Conservation (phyloP, 1,140 invertebrate species). For the Augochlora pura region DNA sequence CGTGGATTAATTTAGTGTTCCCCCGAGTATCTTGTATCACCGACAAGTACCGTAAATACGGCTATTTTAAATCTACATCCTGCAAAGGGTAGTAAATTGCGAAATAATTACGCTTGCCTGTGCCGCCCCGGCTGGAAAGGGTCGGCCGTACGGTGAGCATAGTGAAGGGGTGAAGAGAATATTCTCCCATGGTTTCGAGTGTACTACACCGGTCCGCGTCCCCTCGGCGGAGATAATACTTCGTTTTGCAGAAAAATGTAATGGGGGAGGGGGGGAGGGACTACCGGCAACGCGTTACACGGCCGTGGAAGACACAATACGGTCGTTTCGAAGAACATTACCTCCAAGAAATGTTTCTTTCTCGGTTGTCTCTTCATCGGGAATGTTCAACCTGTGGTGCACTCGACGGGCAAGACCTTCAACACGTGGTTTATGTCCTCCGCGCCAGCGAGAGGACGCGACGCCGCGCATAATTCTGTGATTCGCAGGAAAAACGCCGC, state of each 20-base stretch:
- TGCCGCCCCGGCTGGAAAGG: slow-evolving; percentile 59
- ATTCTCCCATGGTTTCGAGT: slow-evolving; percentile 68
- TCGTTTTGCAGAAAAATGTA: slow-evolving; percentile 40
- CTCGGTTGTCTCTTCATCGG: slow-evolving; percentile 1
- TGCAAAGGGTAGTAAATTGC: slow-evolving; percentile 73
- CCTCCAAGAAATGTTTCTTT: slow-evolving; percentile 37
- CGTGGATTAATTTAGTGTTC: slow-evolving; percentile 57
- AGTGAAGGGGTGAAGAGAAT: slow-evolving; percentile 66
- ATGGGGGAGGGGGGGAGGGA: no score
- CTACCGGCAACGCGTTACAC: slow-evolving; percentile 50
- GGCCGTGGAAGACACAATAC: slow-evolving; percentile 33
- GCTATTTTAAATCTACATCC: slow-evolving; percentile 75
- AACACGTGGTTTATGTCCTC: no score
- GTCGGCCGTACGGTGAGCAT: slow-evolving; percentile 65
- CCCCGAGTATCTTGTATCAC: slow-evolving; percentile 64
- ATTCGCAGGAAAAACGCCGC: no score
- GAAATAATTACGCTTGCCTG: slow-evolving; percentile 73
- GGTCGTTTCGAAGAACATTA: slow-evolving; percentile 8
- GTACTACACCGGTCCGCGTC: slow-evolving; percentile 67
- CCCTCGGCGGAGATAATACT: slow-evolving; percentile 65
- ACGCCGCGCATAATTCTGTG: no score
- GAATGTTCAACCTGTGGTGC: neutral
- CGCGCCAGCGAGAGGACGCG: no score
- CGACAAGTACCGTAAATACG: slow-evolving; percentile 72
- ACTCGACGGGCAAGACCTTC: neutral